phyloP scores from a whole-genome alignment of 2,797 vertebrate genomes.

The Gila robusta region DNA sequence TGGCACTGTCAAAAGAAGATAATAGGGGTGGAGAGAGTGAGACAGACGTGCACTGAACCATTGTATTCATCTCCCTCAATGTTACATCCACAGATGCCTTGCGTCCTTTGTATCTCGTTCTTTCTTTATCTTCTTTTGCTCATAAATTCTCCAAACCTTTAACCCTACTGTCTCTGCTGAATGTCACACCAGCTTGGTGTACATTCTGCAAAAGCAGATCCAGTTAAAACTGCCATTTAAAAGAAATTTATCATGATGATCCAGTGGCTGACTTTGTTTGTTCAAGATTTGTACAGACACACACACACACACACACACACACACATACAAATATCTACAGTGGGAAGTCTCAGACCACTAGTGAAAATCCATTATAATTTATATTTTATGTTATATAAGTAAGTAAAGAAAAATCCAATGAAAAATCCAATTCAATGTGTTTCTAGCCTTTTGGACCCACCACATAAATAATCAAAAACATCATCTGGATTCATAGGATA shows the following conservation, averaged over 20 bases:
- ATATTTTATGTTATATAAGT: not conserved
- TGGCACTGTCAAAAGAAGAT: slow-evolving; percentile 96
- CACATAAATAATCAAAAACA: not conserved
- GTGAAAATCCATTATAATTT: not conserved
- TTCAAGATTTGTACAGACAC: not conserved
- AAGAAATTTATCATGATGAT: not conserved
- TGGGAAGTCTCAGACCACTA: not conserved
- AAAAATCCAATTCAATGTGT: not conserved
- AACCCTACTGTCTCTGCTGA: slow-evolving; percentile 13
- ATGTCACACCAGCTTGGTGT: slow-evolving; percentile 32
- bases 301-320: not conserved
- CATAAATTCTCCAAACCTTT: slow-evolving; percentile 31
- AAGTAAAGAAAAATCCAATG: not conserved
- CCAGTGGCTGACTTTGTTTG: not conserved
- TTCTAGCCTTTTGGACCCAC: not conserved
- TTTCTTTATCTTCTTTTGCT: slow-evolving; percentile 22
- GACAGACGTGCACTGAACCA: slow-evolving; percentile 36
- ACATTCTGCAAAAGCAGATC: slow-evolving; percentile 4
- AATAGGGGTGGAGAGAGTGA: slow-evolving; percentile 84
- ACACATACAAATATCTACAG: not conserved
- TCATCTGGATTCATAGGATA: not conserved
- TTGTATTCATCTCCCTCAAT: slow-evolving; percentile 44
- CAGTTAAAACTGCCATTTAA: not conserved
- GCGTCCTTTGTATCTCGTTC: slow-evolving; percentile 64
- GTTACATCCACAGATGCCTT: slow-evolving; percentile 50